Evolutionary conservation across 2,113 vertebrate species (phyloP).

Genomic region (Ailuropoda melanoleuca): DNA sequence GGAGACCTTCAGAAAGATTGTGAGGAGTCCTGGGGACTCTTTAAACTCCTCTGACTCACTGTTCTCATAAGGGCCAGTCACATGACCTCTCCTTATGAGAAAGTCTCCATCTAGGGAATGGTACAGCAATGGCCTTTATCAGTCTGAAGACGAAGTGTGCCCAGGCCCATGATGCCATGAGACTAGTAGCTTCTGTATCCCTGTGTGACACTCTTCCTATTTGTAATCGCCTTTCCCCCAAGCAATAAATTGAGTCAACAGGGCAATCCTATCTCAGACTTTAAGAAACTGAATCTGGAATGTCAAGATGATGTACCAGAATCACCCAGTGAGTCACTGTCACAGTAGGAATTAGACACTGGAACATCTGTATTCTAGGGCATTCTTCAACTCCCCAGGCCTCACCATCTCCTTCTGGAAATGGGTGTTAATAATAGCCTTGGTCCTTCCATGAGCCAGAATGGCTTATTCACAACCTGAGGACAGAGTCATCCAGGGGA

Average conservation of each 20-base stretch:
- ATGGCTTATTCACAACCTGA: conserved; percentile 52
- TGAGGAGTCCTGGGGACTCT: conserved; percentile 55
- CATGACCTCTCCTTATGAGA: conserved; percentile 59
- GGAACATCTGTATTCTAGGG: conserved; percentile 50
- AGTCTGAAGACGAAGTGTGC: conserved; percentile 44
- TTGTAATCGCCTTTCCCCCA: conserved; percentile 34
- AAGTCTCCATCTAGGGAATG: conserved; percentile 58
- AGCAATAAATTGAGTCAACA: conserved; percentile 56
- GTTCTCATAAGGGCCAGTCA: conserved; percentile 33
- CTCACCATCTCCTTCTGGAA: conserved; percentile 12
- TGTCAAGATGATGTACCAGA: neutral
- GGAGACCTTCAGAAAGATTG: conserved; percentile 47
- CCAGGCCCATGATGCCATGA: conserved; percentile 35
- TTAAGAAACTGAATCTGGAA: conserved; percentile 55
- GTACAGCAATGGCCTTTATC: conserved; percentile 62
- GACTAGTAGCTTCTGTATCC: neutral
- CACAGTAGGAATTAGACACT: conserved; percentile 30
- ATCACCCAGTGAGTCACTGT: conserved; percentile 60
- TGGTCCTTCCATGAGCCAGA: neutral
- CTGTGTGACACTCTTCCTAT: conserved; percentile 38
- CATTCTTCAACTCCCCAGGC: conserved; percentile 54
- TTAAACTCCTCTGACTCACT: conserved; percentile 72
- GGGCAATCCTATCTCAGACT: neutral
- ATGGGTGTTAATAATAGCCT: conserved; percentile 57
- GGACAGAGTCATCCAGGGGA: conserved; percentile 27